A percentile compares a stretch with the other conserved stretches of the same genome.
These are phyloP conservation scores for Podargus strigoides DNA, from an alignment of 2,797 vertebrate species.

Conservation along the genomic window DNA sequence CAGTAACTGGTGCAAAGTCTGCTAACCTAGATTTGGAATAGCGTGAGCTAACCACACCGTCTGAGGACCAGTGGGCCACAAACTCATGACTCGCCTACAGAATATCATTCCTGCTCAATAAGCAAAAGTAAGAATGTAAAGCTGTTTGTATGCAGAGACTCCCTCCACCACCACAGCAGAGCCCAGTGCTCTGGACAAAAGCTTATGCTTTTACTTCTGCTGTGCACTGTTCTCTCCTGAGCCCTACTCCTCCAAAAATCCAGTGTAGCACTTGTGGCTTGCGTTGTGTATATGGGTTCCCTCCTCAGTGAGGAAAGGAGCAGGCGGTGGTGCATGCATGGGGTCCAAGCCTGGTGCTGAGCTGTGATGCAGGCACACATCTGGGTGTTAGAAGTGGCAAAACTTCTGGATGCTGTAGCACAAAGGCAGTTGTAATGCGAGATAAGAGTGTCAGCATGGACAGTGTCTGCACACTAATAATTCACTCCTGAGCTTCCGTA, in stretches of 20 bases:
- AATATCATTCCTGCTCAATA: background rate
- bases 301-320: background rate
- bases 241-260: background rate
- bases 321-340: rapidly evolving
- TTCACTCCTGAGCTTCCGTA: background rate
- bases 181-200: background rate
- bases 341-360: background rate
- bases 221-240: background rate
- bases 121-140: background rate
- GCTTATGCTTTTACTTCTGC: background rate
- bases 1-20: background rate
- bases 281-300: background rate
- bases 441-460: background rate
- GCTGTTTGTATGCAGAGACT: background rate
- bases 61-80: background rate
- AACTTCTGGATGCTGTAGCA: background rate
- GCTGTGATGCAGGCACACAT: background rate
- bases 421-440: background rate
- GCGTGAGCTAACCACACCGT: rapidly evolving
- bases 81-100: background rate
- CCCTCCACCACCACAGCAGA: background rate
- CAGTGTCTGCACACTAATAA: rapidly evolving
- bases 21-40: background rate
- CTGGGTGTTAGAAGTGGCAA: background rate
- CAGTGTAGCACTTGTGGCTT: background rate